Percentiles rank a stretch among this genome's conserved stretches.
phyloP scores from a whole-genome alignment of 1,140 invertebrate genomes.

The Euura saliciscinereae region DNA sequence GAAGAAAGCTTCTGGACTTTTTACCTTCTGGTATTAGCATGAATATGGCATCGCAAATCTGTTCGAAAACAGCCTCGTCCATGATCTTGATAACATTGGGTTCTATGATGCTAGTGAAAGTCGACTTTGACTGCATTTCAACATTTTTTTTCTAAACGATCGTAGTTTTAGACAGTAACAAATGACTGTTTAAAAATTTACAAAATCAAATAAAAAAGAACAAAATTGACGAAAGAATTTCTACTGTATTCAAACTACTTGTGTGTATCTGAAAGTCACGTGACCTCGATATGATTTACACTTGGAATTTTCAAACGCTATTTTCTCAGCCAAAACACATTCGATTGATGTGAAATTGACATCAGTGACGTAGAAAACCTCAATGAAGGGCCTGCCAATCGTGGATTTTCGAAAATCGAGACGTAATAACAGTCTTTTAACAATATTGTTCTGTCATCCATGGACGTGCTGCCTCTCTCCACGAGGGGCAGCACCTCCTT shows the following conservation, averaged over 20 bases:
- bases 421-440: too few species aligned
- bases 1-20: neutral
- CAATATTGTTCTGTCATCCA: too few species aligned
- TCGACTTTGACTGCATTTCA: conserved; percentile 12
- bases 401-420: too few species aligned
- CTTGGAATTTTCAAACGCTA: too few species aligned
- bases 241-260: conserved; percentile 2
- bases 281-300: too few species aligned
- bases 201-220: conserved; percentile 9
- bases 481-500: too few species aligned
- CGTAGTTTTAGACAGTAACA: neutral
- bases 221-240: neutral
- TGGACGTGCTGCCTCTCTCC: too few species aligned
- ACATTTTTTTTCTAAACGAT: neutral
- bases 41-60: conserved; percentile 19
- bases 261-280: too few species aligned
- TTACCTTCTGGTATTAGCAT: conserved; percentile 16
- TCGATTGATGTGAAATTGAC: too few species aligned
- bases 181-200: neutral
- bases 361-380: too few species aligned
- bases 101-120: neutral
- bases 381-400: too few species aligned
- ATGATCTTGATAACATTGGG: neutral
- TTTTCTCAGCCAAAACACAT: too few species aligned
- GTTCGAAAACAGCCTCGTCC: conserved; percentile 13